A percentile compares a stretch with the other conserved stretches of the same genome.
Evolutionary conservation across 64 coral and sea anemone genomes (phyloP).

Genomic region (Dendrophyllia cribrosa): DNA sequence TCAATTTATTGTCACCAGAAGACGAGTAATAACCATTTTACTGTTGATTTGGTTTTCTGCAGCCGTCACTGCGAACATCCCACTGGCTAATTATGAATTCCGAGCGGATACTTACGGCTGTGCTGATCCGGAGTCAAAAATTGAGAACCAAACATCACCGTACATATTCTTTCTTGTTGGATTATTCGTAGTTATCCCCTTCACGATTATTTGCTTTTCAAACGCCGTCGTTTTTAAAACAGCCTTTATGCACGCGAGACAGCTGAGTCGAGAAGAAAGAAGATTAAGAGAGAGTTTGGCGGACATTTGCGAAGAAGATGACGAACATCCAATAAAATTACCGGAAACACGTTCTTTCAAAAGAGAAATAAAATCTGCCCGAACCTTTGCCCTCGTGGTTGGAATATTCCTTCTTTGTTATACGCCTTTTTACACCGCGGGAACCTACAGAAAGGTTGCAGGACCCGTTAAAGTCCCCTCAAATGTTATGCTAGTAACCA

Average conservation of each 20-base stretch:
- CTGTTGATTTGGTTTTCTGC: conserved; percentile 69
- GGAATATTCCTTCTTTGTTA: conserved; percentile 88
- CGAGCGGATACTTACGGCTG: conserved; percentile 86
- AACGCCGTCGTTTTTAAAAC: conserved; percentile 76
- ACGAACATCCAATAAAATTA: neutral
- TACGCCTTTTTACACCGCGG: conserved; percentile 76
- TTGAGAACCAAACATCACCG: neutral
- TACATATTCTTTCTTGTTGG: conserved; percentile 77
- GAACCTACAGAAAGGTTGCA: conserved; percentile 74
- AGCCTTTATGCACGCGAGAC: conserved; percentile 76
- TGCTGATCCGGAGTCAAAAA: conserved; percentile 1
- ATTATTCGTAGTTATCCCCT: conserved; percentile 71
- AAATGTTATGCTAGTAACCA: conserved; percentile 51
- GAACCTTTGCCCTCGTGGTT: conserved; percentile 80
- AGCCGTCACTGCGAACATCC: conserved; percentile 63
- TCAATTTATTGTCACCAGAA: conserved; percentile 59
- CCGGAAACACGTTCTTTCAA: conserved; percentile 36
- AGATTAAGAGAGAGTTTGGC: conserved; percentile 20
- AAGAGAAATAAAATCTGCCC: conserved; percentile 88
- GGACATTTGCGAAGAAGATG: neutral
- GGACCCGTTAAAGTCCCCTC: conserved; percentile 25
- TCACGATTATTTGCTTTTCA: conserved; percentile 71
- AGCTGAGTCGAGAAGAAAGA: conserved; percentile 58
- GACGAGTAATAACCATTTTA: conserved; percentile 40
- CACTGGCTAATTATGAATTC: conserved; percentile 70